Base-by-base conservation (phyloP, 64 coral and sea anemone species). In the Actinia equina region DNA sequence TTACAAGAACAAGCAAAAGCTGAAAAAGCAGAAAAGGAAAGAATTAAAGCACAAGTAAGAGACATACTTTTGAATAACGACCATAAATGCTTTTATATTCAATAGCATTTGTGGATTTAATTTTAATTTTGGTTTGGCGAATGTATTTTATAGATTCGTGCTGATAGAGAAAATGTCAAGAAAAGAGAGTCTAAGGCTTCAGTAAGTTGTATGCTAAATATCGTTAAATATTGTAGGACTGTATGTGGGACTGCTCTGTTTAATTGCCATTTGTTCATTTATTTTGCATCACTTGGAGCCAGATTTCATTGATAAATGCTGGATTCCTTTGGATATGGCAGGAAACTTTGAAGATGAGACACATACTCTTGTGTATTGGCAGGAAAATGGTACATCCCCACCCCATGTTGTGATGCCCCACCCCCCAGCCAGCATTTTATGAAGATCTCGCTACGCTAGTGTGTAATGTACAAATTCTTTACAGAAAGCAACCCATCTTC, bases 11-110 rank as follows among this genome's bases (percentile, higher is more conserved):
- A 90, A 89, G 88, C 88, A 83, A 96, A 90, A 77, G 59, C 83
- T 15, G 84, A 90, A 71, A 83, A 89, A 26, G 59, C 90, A n/a
- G 94, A 96, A 59, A 93, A 86, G 83, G 56, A 86, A 74, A 93
- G 91, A 80, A 96, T 96, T 49, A 92, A 87, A 80, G 94, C 94
- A 43, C 88, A 90, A 84, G 94, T 93, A 93, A 71, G 45, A 37
- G 15, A 74, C 10, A 30, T 11, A n/a, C 69, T 30, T 74, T 74
- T 4, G 5, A 71, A 71, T 41, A 0, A 30, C 23, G 41, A 30
- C n/a, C 12, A 71, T 27, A 1, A 71, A 30, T 69, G 22, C 20
- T 37, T 37, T 37, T 37, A 37, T 37, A 1, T 37, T 37, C 30
- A 37, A 37, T n/a, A 4, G 18, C 9, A 4, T 69, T n/a, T 3